phyloP scores from a whole-genome alignment of 2,113 vertebrate species.

The Cacatua alba region DNA sequence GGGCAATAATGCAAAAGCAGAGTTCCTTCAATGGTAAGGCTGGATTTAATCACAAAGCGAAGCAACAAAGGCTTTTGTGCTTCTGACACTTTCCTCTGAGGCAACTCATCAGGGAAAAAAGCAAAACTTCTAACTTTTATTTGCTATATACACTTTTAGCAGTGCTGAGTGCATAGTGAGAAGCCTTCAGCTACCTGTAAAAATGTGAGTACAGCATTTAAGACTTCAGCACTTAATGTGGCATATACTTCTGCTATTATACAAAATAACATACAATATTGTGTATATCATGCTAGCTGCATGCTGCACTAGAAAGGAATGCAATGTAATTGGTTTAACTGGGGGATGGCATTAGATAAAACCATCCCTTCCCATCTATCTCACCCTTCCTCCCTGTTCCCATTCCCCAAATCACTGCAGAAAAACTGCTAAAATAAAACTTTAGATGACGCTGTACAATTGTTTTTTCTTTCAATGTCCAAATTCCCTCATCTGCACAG shows the following conservation, averaged over 20 bases:
- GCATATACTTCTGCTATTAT: not conserved
- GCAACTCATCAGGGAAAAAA: not conserved
- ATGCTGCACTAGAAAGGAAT: not conserved
- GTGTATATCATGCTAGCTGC: not conserved
- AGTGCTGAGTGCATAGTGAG: not conserved
- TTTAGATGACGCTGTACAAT: not conserved
- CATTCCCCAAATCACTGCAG: not conserved
- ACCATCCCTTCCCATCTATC: not conserved
- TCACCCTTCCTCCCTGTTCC: not conserved
- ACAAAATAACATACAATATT: not conserved
- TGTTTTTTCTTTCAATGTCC: not conserved
- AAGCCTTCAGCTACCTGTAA: not conserved
- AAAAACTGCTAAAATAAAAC: not conserved
- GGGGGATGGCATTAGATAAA: not conserved
- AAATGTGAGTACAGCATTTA: not conserved
- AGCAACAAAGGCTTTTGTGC: slow-evolving; percentile 28
- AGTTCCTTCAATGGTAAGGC: slow-evolving; percentile 1
- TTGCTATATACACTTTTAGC: not conserved
- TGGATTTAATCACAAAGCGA: slow-evolving; percentile 24
- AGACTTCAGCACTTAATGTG: not conserved
- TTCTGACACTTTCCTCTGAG: slow-evolving; percentile 41
- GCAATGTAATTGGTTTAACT: not conserved
- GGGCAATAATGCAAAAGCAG: not conserved
- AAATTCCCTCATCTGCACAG: not conserved
- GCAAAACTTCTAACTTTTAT: not conserved